phyloP scores from a whole-genome alignment of 2,797 vertebrate genomes.

The Crocidura indochinensis region DNA sequence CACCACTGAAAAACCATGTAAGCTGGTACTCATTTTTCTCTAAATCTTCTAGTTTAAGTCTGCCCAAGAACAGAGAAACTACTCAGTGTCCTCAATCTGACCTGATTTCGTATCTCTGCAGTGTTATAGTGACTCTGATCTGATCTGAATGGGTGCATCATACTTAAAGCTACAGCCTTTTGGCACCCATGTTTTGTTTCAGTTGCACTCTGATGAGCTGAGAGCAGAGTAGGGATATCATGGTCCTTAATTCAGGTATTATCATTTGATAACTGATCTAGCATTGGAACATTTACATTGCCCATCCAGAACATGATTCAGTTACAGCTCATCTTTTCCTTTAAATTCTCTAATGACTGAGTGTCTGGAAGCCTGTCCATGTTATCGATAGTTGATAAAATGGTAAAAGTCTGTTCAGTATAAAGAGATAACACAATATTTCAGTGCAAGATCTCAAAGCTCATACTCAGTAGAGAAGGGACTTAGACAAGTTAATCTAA shows the following conservation, averaged over 20 bases:
- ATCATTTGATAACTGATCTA: neutral
- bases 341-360: neutral
- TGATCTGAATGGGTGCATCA: neutral
- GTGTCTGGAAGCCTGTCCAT: neutral
- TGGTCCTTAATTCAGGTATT: neutral
- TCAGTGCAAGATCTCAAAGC: neutral
- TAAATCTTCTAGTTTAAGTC: neutral
- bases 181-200: neutral
- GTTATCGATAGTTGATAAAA: neutral
- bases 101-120: neutral
- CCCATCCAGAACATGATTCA: no score
- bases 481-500: neutral
- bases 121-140: neutral
- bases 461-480: neutral
- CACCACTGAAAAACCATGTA: no score
- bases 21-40: no score
- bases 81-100: neutral
- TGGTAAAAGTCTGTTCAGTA: conserved; percentile 1
- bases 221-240: neutral
- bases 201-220: neutral
- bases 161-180: neutral
- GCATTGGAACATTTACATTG: neutral
- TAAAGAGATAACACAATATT: neutral
- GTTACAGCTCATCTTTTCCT: neutral
- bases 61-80: no score